These are phyloP conservation scores for Alauda arvensis DNA, from an alignment of 2,797 vertebrate species.

Conservation along the genomic window DNA sequence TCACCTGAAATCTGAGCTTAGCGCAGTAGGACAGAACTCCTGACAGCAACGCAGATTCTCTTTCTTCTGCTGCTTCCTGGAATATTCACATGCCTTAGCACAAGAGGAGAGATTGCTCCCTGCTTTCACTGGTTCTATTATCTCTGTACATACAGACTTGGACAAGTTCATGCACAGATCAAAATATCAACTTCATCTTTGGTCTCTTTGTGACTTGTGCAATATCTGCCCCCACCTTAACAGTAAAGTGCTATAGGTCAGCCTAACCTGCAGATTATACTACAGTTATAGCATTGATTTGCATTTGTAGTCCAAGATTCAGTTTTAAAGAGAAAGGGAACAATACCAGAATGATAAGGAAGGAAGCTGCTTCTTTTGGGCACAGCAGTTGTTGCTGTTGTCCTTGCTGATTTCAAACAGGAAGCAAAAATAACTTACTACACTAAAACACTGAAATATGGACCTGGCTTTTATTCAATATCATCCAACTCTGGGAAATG, in stretches of 20 bases:
- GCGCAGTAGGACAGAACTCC: neutral
- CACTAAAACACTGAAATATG: neutral
- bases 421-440: neutral
- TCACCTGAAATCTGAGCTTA: neutral
- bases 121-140: neutral
- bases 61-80: neutral
- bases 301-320: neutral
- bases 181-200: neutral
- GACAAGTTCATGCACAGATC: neutral
- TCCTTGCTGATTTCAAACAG: neutral
- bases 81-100: neutral
- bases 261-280: neutral
- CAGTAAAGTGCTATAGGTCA: neutral
- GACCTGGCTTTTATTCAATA: neutral
- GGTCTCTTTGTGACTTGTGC: neutral
- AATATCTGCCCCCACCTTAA: neutral
- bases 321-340: neutral
- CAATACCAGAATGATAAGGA: neutral
- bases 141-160: neutral
- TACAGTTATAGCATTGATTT: neutral
- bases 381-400: neutral
- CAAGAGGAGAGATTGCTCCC: neutral
- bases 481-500: neutral
- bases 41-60: neutral
- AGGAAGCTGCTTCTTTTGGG: neutral